phyloP scores from a whole-genome alignment of 2,888 invertebrate genomes.

The Nephrotoma appendiculata region DNA sequence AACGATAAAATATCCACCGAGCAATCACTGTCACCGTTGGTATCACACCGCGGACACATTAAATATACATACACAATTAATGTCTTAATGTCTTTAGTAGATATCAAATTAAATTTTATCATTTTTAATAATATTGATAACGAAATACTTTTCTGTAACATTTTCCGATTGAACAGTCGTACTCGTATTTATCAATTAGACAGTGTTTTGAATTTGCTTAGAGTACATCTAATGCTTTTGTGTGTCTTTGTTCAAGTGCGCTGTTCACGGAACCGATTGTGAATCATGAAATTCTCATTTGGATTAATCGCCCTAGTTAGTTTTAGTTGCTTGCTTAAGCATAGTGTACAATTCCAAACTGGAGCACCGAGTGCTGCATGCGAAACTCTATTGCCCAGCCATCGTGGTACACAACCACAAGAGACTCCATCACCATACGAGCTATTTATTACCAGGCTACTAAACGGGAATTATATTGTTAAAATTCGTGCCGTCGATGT shows the following conservation, averaged over 20 bases:
- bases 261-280: neutral
- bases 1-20: too few species aligned
- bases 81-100: neutral
- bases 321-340: slow-evolving; percentile 16
- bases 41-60: too few species aligned
- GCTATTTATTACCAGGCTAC: slow-evolving; percentile 32
- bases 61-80: neutral
- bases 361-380: slow-evolving; percentile 33
- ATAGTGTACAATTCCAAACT: slow-evolving; percentile 23
- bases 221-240: neutral
- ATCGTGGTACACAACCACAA: slow-evolving; percentile 42
- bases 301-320: neutral
- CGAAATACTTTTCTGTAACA: neutral
- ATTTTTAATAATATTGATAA: neutral
- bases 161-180: too few species aligned
- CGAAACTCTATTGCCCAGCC: slow-evolving; percentile 43
- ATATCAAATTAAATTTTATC: neutral
- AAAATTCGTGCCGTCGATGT: slow-evolving; percentile 33
- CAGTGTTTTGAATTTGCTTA: neutral
- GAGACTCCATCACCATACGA: slow-evolving; percentile 40
- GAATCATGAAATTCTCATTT: neutral
- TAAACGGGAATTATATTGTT: slow-evolving; percentile 34
- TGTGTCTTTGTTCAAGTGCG: neutral
- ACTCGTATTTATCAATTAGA: neutral
- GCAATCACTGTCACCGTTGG: too few species aligned